These are phyloP conservation scores for Melitaea athalia DNA, from an alignment of 2,888 invertebrate species.

Conservation along the genomic window DNA sequence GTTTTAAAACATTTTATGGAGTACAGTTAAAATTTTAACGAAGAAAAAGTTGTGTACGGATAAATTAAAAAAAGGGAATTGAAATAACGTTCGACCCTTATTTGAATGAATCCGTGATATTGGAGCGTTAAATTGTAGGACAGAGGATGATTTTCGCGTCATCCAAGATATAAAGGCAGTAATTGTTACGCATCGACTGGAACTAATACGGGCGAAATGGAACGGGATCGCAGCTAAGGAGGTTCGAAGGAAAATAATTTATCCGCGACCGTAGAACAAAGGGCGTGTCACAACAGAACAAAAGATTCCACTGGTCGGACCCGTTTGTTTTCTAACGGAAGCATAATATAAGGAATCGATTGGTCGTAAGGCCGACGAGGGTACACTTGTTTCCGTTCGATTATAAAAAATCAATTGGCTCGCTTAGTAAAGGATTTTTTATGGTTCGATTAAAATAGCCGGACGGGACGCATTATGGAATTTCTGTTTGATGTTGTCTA, in stretches of 20 bases:
- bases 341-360: constrained; percentile 77
- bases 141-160: constrained; percentile 79
- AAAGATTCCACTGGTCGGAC: constrained; percentile 70
- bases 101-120: constrained; percentile 68
- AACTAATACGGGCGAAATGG: constrained; percentile 81
- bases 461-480: constrained; percentile 24
- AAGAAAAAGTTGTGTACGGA: neutral
- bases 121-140: constrained; percentile 77
- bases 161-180: constrained; percentile 77
- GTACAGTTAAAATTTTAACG: neutral
- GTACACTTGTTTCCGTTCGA: constrained; percentile 60
- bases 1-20: constrained; percentile 29
- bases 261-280: constrained; percentile 78
- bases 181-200: constrained; percentile 81
- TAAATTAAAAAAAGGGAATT: neutral
- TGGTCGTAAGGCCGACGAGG: constrained; percentile 64
- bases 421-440: constrained; percentile 33
- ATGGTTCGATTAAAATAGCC: constrained; percentile 35
- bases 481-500: constrained; percentile 15
- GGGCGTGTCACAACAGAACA: constrained; percentile 72
- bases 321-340: constrained; percentile 76
- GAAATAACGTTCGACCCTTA: constrained; percentile 47
- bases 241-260: constrained; percentile 80
- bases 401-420: constrained; percentile 50
- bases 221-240: constrained; percentile 75